Evolutionary conservation across 2,113 vertebrate species (phyloP).

Genomic region (Chelonoidis abingdonii): DNA sequence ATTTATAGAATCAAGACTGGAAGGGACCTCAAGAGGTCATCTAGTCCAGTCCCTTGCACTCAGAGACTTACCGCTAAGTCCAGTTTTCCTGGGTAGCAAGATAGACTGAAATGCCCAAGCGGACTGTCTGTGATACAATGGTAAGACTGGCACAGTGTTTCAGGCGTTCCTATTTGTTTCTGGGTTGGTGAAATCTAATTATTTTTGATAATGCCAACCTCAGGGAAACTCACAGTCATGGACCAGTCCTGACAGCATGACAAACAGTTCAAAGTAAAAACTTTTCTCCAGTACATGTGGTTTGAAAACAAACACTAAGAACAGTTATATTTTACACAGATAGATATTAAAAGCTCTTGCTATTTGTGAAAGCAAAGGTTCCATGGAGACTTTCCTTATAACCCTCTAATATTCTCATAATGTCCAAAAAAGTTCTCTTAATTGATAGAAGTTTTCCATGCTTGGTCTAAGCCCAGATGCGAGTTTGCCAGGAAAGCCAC

Average conservation of each 20-base stretch:
- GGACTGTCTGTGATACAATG: too few species aligned
- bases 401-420: background rate
- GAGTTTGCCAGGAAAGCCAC: background rate
- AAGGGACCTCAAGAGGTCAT: too few species aligned
- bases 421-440: background rate
- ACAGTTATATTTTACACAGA: background rate
- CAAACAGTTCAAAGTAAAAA: accelerated
- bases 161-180: too few species aligned
- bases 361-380: background rate
- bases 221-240: background rate
- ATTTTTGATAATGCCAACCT: too few species aligned
- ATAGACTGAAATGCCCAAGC: too few species aligned
- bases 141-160: too few species aligned
- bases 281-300: accelerated
- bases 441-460: background rate
- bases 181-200: too few species aligned
- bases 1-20: background rate
- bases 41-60: too few species aligned
- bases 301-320: background rate
- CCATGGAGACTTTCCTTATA: background rate
- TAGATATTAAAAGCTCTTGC: background rate
- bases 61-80: too few species aligned
- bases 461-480: background rate
- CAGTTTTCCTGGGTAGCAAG: too few species aligned
- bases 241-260: background rate